Percentiles rank a stretch among this genome's conserved stretches.
Evolutionary conservation across 37 sponge, comb jelly and placozoan species (phyloP).

Genomic region (Corticium candelabrum): DNA sequence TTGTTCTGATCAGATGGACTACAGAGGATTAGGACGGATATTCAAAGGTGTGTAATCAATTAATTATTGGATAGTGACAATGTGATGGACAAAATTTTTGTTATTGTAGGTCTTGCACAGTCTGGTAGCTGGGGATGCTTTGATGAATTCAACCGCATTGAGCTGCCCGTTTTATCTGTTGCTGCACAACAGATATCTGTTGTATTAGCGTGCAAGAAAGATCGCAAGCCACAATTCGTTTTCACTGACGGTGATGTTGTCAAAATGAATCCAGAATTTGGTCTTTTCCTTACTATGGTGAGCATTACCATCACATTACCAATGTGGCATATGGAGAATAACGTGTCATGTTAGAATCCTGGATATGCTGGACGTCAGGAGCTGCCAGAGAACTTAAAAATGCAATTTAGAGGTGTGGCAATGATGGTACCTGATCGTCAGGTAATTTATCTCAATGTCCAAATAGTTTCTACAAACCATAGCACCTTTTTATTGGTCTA

Average conservation of each 20-base stretch:
- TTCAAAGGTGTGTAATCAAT: conserved; percentile 44
- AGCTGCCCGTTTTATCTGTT: conserved; percentile 95
- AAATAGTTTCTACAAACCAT: conserved; percentile 8
- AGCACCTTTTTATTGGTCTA: not conserved
- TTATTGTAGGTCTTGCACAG: conserved; percentile 76
- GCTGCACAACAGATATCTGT: conserved; percentile 97
- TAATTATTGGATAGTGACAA: not conserved
- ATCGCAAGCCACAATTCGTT: conserved; percentile 82
- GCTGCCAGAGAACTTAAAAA: conserved; percentile 95
- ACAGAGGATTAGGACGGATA: conserved; percentile 87
- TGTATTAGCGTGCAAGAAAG: conserved; percentile 90
- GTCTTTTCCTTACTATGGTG: conserved; percentile 96
- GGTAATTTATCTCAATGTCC: conserved; percentile 5
- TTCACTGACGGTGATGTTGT: conserved; percentile 97
- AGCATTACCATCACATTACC: too few relatives aligned
- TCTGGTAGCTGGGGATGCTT: conserved; percentile 98
- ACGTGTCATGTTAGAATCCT: conserved; percentile 86
- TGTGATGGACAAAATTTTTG: not conserved
- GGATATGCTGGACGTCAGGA: conserved; percentile 98
- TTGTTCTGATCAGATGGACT: conserved; percentile 99
- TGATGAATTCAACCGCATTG: conserved; percentile 97
- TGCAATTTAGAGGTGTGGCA: conserved; percentile 91
- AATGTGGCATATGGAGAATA: too few relatives aligned
- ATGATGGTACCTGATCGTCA: conserved; percentile 99
- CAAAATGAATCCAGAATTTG: conserved; percentile 92